These are phyloP conservation scores for Buceros bicornis DNA, from an alignment of 2,797 vertebrate species.

Conservation along the genomic window DNA sequence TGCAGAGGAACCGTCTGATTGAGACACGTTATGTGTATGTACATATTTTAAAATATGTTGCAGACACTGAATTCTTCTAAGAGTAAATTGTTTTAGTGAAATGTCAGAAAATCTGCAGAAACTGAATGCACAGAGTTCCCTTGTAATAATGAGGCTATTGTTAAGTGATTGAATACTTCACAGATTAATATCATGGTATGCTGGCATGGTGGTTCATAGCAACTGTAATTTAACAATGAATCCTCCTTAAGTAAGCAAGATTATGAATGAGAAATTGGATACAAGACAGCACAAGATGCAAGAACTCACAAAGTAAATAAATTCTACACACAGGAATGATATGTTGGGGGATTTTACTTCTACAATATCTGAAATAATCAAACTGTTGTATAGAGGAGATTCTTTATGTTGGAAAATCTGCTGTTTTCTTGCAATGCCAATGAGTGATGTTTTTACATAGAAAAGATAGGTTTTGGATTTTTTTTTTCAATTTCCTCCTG, in stretches of 20 bases:
- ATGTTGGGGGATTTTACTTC: background rate
- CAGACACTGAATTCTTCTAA: slow-evolving; percentile 44
- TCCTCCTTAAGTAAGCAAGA: slow-evolving; percentile 45
- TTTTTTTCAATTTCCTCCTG: background rate
- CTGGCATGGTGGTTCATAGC: slow-evolving; percentile 58
- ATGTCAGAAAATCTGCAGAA: slow-evolving; percentile 63
- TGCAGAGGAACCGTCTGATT: slow-evolving; percentile 34
- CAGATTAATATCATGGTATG: slow-evolving; percentile 66
- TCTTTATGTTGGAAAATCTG: background rate
- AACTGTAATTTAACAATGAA: slow-evolving; percentile 67
- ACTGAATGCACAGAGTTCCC: slow-evolving; percentile 1
- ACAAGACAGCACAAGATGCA: background rate
- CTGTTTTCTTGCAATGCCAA: background rate
- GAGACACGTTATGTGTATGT: background rate
- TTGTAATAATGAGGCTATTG: slow-evolving; percentile 70
- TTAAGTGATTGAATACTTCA: slow-evolving; percentile 71
- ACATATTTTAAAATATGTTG: background rate
- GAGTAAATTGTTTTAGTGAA: slow-evolving; percentile 67
- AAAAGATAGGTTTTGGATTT: background rate
- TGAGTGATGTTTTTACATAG: background rate
- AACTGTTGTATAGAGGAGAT: background rate
- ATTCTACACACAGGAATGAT: slow-evolving; percentile 14
- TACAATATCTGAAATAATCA: slow-evolving; percentile 8
- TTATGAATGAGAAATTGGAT: slow-evolving; percentile 12
- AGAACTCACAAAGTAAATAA: slow-evolving; percentile 45